These are phyloP conservation scores for Cosmorhoe ocellata DNA, from an alignment of 2,888 invertebrate species.

Conservation along the genomic window DNA sequence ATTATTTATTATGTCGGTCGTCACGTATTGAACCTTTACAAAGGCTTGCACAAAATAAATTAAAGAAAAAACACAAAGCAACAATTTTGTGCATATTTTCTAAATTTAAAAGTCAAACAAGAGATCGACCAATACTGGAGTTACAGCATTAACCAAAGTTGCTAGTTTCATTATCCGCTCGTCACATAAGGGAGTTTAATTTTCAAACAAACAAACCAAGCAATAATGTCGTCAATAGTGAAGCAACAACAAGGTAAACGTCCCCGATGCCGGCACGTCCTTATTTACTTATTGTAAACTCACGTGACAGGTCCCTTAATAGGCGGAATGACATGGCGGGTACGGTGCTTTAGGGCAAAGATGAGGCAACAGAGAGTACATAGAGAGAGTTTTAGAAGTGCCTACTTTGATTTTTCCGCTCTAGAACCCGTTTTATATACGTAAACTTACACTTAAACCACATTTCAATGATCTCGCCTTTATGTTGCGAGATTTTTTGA, in stretches of 20 bases:
- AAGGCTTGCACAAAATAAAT: too few relatives aligned
- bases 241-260: slow-evolving; percentile 72
- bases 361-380: slow-evolving; percentile 2
- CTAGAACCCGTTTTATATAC: too few relatives aligned
- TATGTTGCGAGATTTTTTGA: too few relatives aligned
- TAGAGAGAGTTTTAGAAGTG: neutral
- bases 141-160: too few relatives aligned
- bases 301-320: slow-evolving; percentile 82
- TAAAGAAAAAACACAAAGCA: too few relatives aligned
- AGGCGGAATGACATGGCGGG: slow-evolving; percentile 79
- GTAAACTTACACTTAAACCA: too few relatives aligned
- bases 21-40: too few relatives aligned
- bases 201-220: slow-evolving; percentile 65
- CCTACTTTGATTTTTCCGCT: neutral
- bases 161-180: slow-evolving; percentile 27
- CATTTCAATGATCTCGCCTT: too few relatives aligned
- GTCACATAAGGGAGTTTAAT: slow-evolving; percentile 52
- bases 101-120: too few relatives aligned
- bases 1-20: too few relatives aligned
- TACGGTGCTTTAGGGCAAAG: slow-evolving; percentile 51
- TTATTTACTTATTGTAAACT: slow-evolving; percentile 83
- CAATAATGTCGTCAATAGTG: slow-evolving; percentile 70
- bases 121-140: too few relatives aligned
- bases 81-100: too few relatives aligned
- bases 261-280: slow-evolving; percentile 59